phyloP scores from a whole-genome alignment of 2,888 invertebrate species.

The Ennomos fuscantarius region DNA sequence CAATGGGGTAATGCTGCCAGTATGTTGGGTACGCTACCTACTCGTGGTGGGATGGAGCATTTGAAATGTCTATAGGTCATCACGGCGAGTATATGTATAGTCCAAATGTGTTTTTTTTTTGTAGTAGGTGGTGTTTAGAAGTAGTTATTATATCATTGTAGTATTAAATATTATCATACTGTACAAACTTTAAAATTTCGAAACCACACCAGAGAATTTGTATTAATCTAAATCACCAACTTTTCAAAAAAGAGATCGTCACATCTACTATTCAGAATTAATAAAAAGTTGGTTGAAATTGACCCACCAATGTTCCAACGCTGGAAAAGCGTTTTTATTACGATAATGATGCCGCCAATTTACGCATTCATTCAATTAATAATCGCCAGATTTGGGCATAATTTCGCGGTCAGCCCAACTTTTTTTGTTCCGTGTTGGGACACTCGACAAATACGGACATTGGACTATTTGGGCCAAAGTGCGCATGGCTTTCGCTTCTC shows the following conservation, averaged over 20 bases:
- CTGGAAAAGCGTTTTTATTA: conserved; percentile 26
- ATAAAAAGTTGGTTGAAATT: conserved; percentile 20
- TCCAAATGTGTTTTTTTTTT: too few relatives aligned
- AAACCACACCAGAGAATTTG: too few relatives aligned
- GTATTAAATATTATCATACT: too few relatives aligned
- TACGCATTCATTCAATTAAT: conserved; percentile 42
- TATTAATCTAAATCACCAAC: neutral
- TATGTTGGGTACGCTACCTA: too few relatives aligned
- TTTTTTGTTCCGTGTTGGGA: conserved; percentile 27
- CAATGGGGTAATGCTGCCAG: too few relatives aligned
- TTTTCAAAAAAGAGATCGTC: neutral
- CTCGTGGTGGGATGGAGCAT: too few relatives aligned
- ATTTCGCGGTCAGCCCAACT: conserved; percentile 21
- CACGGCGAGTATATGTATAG: too few relatives aligned
- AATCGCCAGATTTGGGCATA: conserved; percentile 32
- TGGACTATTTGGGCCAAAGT: conserved; percentile 47
- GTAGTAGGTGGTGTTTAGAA: too few relatives aligned
- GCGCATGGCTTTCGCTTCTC: conserved; percentile 42
- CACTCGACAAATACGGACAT: conserved; percentile 41
- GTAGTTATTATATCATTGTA: too few relatives aligned
- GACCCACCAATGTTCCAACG: conserved; percentile 23
- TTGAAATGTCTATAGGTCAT: too few relatives aligned
- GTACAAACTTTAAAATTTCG: too few relatives aligned
- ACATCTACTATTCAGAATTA: conserved; percentile 4
- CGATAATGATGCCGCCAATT: conserved; percentile 39